Conservation (phyloP, 2,888 invertebrate species). For the Poecilus cupreus region DNA sequence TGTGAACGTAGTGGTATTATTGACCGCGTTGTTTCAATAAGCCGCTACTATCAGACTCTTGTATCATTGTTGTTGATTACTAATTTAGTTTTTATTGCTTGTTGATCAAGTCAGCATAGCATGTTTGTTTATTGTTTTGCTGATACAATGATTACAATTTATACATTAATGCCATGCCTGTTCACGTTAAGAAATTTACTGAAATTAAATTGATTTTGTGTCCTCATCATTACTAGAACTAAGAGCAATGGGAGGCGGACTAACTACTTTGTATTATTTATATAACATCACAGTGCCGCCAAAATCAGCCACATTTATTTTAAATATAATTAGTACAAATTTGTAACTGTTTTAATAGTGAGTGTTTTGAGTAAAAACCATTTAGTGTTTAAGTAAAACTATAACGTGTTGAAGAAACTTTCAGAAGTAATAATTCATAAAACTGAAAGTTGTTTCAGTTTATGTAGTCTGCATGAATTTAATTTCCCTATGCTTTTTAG, state of each 20-base stretch:
- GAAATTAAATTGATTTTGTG: too few species aligned
- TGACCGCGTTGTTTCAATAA: neutral
- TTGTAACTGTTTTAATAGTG: too few species aligned
- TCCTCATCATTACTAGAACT: too few species aligned
- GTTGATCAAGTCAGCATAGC: constrained; percentile 27
- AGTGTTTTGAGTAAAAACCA: neutral
- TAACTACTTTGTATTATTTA: too few species aligned
- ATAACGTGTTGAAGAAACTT: neutral
- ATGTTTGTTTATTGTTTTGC: constrained; percentile 21
- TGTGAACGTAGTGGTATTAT: constrained; percentile 19
- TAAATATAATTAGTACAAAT: too few species aligned
- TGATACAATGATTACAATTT: neutral
- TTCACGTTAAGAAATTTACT: too few species aligned
- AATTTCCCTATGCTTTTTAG: neutral
- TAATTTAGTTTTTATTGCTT: constrained; percentile 37
- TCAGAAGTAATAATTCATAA: neutral
- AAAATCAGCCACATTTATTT: too few species aligned
- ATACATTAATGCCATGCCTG: neutral
- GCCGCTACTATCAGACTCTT: neutral
- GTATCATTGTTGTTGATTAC: constrained; percentile 16
- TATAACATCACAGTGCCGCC: too few species aligned
- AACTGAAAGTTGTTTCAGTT: neutral
- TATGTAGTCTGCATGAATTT: neutral
- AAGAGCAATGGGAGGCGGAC: too few species aligned
- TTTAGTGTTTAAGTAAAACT: too few species aligned